Conservation (phyloP, 2,113 vertebrate species). For the Balaenoptera acutorostrata region DNA sequence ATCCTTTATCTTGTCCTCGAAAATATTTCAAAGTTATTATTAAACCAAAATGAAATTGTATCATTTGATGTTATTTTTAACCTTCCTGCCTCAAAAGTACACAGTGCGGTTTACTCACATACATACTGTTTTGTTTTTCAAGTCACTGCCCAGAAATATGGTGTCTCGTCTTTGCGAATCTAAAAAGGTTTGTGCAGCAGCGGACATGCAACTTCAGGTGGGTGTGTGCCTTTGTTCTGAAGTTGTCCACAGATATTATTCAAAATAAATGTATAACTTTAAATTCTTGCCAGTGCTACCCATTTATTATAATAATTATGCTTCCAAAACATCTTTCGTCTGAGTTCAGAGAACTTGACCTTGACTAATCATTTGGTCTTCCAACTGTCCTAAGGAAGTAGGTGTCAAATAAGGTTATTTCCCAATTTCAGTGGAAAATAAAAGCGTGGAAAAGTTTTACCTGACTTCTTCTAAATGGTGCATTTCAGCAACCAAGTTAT, state of each 20-base stretch:
- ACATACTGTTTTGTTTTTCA: constrained; percentile 42
- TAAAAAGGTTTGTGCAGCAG: constrained; percentile 95
- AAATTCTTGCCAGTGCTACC: neutral
- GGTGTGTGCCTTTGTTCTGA: constrained; percentile 23
- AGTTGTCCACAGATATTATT: neutral
- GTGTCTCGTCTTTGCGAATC: constrained; percentile 95
- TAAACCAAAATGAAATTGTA: neutral
- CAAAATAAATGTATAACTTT: neutral
- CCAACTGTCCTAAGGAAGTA: neutral
- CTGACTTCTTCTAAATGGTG: neutral
- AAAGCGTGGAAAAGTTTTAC: neutral
- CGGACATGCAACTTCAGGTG: constrained; percentile 98
- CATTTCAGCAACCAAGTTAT: neutral
- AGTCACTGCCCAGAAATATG: constrained; percentile 93
- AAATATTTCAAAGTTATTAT: constrained; percentile 27
- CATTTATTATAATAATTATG: constrained; percentile 54
- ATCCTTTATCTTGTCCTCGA: neutral
- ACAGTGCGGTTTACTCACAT: neutral
- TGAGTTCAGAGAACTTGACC: constrained; percentile 55
- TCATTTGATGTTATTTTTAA: neutral
- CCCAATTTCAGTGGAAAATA: constrained; percentile 7
- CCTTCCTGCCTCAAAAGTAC: neutral
- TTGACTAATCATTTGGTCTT: neutral
- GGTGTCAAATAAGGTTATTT: neutral
- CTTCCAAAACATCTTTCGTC: constrained; percentile 46